Evolutionary conservation across 1,140 invertebrate genomes (phyloP).

Genomic region (Liolophura sinensis): DNA sequence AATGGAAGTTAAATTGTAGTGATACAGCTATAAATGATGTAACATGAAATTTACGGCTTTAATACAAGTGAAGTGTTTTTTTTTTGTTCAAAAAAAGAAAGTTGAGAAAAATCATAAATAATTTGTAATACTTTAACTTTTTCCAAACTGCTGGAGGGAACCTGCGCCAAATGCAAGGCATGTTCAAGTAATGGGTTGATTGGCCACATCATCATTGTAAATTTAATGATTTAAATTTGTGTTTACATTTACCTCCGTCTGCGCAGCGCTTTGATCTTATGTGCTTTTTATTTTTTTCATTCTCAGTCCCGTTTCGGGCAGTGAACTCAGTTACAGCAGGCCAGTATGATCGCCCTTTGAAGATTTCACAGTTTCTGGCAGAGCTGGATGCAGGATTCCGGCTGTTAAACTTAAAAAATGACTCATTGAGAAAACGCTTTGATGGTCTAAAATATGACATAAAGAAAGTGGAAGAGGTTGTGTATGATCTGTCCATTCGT

Average conservation of each 20-base stretch:
- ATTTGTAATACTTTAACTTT: no score
- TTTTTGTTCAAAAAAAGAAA: no score
- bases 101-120: no score
- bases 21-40: no score
- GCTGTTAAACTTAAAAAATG: conserved; percentile 89
- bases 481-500: conserved; percentile 88
- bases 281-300: conserved; percentile 15
- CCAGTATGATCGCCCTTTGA: conserved; percentile 76
- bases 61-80: no score
- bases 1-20: no score
- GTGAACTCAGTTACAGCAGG: conserved; percentile 87
- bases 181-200: no score
- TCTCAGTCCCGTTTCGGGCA: conserved; percentile 70
- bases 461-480: conserved; percentile 93
- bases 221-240: background rate
- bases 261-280: background rate
- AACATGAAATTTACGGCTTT: no score
- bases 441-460: conserved; percentile 91
- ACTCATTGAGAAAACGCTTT: conserved; percentile 82
- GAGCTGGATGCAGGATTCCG: conserved; percentile 87
- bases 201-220: background rate
- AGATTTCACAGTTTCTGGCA: conserved; percentile 83
- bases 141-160: background rate
- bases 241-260: background rate
- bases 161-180: no score